A percentile compares a stretch with the other conserved stretches of the same genome.
Conservation (phyloP, 2,113 vertebrate species). For the Suricata suricatta region DNA sequence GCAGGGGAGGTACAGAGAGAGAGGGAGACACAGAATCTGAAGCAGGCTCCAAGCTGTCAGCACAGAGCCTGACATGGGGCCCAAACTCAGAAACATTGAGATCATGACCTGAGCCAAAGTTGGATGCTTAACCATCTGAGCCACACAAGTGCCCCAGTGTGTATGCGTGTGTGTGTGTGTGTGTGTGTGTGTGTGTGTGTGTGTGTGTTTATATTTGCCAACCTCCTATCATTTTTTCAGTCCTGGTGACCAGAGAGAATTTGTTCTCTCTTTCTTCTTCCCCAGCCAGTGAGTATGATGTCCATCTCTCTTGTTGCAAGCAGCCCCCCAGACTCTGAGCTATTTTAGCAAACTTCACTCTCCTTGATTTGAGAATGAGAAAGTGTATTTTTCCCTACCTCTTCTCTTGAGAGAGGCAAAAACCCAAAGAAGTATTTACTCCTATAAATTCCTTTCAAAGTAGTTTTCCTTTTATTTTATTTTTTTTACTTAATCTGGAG, state of each 20-base stretch:
- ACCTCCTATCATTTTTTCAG: background rate
- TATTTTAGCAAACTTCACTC: background rate
- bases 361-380: background rate
- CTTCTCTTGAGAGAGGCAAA: background rate
- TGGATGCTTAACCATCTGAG: too few relatives aligned
- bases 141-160: too few relatives aligned
- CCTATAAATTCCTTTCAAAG: background rate
- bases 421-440: background rate
- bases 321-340: rapidly evolving
- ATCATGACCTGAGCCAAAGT: too few relatives aligned
- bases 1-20: too few relatives aligned
- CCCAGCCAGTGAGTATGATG: background rate
- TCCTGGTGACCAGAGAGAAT: background rate
- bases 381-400: rapidly evolving
- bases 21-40: too few relatives aligned
- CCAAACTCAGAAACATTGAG: too few relatives aligned
- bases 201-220: background rate
- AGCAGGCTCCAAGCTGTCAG: too few relatives aligned
- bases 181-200: background rate
- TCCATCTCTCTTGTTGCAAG: background rate
- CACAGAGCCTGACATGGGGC: too few relatives aligned
- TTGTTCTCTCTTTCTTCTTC: background rate
- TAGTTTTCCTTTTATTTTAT: background rate
- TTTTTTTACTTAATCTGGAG: background rate
- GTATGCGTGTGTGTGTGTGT: background rate